Conservation (phyloP, 37 sponge, comb jelly and placozoan species). For the Hormiphora californensis region DNA sequence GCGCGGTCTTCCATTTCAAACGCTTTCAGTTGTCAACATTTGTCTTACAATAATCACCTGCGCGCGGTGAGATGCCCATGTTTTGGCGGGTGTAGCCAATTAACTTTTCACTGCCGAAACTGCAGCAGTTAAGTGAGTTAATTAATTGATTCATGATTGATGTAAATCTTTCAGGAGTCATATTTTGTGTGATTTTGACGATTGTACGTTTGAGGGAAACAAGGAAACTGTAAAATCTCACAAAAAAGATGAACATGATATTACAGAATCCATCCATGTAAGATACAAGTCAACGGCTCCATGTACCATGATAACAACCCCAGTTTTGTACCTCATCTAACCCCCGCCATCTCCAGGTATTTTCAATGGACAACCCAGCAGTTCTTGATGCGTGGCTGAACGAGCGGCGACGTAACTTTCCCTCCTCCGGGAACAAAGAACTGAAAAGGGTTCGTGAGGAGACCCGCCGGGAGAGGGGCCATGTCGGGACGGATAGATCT, state of each 20-base stretch:
- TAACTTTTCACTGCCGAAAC: too few species aligned
- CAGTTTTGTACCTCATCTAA: neutral
- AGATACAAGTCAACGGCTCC: too few species aligned
- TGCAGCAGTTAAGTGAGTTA: too few species aligned
- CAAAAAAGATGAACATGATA: conserved; percentile 32
- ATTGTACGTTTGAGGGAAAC: neutral
- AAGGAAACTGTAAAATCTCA: neutral
- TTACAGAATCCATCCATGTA: neutral
- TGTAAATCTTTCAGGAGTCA: neutral
- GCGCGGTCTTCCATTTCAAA: too few species aligned
- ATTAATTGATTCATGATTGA: too few species aligned
- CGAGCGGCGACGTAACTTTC: conserved; percentile 11
- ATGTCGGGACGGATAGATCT: neutral
- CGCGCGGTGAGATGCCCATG: too few species aligned
- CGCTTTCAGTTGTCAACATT: too few species aligned
- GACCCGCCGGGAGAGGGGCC: neutral
- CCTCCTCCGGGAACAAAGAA: conserved; percentile 19
- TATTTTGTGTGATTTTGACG: neutral
- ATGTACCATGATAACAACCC: neutral
- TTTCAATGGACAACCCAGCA: conserved; percentile 40
- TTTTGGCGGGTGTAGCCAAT: too few species aligned
- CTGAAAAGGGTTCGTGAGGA: conserved; percentile 20
- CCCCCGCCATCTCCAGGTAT: neutral
- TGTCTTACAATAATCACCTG: too few species aligned
- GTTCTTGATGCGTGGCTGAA: conserved; percentile 16